Evolutionary conservation across 2,113 vertebrate species (phyloP), one percentile per base, ranked within the genome.

Genomic region (Neogobius melanostomus): DNA sequence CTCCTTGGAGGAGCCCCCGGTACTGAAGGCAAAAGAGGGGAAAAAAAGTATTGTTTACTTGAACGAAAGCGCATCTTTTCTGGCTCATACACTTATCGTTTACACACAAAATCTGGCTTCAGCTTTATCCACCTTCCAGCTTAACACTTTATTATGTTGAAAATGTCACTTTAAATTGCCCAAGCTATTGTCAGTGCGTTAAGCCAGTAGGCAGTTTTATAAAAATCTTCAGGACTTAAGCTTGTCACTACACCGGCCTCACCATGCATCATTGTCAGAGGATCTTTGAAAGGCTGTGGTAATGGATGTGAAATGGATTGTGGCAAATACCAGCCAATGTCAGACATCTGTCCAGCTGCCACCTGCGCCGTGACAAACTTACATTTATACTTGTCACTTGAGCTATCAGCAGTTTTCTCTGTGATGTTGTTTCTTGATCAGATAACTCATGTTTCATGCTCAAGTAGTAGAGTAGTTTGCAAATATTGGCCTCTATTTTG

Each of bases 1-100:
- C 96, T 94, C 12, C 96, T 94, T 11, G 98, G 98, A 0, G 97
- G 96, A 60, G 96, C 95, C 15, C 97, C 97, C 21, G 98, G 98
- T 89, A 99, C 98, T 98, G 85, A 5, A 36, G 54, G 16, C 8
- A 9, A 60, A 11, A 66, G 36, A 73, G 50, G 7, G 52, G 59
- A 64, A 4, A 28, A 2, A 53, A 9, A 9, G 12, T 49, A 49
- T 15, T 28, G 17, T 53, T 5, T 56, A 12, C 17, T 17, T 8
- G 8, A 3, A 53, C 5, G 3, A 8, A 6, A 49, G 17, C 28
- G 52, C 47, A 74, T 67, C 66, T 72, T 63, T 28, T 48, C 17
- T 8, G 60, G 63, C 78, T 75, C 68, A 62, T 50, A 36, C 4
- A 69, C 0, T 51, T 21, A 21, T 85, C 77, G 77, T 82, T 62